Conservation (phyloP, 2,113 vertebrate genomes). For the Pseudonaja textilis region DNA sequence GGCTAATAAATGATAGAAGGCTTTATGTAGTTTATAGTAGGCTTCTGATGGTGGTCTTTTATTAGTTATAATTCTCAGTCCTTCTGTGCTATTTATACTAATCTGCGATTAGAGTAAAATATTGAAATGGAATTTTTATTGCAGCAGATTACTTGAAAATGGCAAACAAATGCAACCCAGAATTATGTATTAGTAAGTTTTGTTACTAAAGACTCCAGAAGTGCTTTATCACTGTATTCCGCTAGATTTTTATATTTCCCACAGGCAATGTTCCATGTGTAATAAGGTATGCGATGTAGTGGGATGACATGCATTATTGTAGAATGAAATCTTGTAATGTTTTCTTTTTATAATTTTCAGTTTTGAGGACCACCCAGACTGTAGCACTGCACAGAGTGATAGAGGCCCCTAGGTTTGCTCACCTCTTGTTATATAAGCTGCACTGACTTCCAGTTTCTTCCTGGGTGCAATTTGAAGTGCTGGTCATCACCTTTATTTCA, state of each 20-base stretch:
- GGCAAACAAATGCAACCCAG: not conserved
- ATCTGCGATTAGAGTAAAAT: not conserved
- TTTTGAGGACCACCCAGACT: not conserved
- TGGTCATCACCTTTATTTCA: not conserved
- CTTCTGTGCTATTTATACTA: not conserved
- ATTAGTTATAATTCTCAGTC: not conserved
- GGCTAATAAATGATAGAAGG: not conserved
- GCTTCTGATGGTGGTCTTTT: not conserved
- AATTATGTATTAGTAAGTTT: not conserved
- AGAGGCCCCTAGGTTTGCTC: not conserved
- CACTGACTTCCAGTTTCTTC: not conserved
- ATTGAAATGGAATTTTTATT: not conserved
- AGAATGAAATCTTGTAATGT: not conserved
- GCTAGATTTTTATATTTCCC: not conserved
- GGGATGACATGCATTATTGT: not conserved
- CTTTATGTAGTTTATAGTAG: not conserved
- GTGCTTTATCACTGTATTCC: not conserved
- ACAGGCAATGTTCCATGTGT: not conserved
- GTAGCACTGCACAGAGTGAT: not conserved
- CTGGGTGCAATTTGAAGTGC: not conserved
- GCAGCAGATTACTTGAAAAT: not conserved
- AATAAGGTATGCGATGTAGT: not conserved
- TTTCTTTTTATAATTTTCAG: not conserved
- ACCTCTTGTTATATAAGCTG: not conserved
- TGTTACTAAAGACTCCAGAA: not conserved